These are phyloP conservation scores for Sphaerophoria rueppellii DNA, from an alignment of 2,888 invertebrate species.

Conservation along the genomic window DNA sequence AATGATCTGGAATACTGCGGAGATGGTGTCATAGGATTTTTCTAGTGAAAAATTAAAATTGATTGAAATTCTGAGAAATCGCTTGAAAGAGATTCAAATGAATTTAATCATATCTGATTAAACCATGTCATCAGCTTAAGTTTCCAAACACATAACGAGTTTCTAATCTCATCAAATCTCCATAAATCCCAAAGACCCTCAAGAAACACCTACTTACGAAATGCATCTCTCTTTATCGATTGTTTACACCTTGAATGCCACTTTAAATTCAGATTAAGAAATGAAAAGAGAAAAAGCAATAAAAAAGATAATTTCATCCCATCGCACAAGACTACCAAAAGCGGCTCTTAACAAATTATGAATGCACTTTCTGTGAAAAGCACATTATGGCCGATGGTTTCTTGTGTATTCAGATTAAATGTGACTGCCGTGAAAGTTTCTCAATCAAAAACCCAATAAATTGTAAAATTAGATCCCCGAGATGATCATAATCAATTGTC, in stretches of 20 bases:
- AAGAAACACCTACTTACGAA: constrained; percentile 13
- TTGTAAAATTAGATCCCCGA: not conserved
- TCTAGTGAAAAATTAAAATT: not conserved
- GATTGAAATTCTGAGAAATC: no score
- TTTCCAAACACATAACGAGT: not conserved
- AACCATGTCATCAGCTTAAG: no score
- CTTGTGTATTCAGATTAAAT: not conserved
- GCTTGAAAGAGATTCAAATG: no score
- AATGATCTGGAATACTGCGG: not conserved
- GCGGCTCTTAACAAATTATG: not conserved
- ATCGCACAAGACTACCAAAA: not conserved
- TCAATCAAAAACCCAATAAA: constrained; percentile 15
- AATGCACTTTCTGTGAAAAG: not conserved
- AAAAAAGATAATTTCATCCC: not conserved
- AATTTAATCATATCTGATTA: no score
- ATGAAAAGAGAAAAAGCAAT: not conserved
- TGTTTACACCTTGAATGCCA: constrained; percentile 16
- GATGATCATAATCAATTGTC: not conserved
- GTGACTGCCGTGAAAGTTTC: constrained; percentile 12
- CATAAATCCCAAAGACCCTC: not conserved
- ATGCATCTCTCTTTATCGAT: constrained; percentile 32
- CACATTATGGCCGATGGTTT: not conserved
- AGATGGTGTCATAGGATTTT: not conserved
- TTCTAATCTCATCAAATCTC: not conserved
- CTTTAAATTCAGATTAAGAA: constrained; percentile 19